Evolutionary conservation across 2,888 invertebrate species (phyloP).

Genomic region (Aquatica leii): DNA sequence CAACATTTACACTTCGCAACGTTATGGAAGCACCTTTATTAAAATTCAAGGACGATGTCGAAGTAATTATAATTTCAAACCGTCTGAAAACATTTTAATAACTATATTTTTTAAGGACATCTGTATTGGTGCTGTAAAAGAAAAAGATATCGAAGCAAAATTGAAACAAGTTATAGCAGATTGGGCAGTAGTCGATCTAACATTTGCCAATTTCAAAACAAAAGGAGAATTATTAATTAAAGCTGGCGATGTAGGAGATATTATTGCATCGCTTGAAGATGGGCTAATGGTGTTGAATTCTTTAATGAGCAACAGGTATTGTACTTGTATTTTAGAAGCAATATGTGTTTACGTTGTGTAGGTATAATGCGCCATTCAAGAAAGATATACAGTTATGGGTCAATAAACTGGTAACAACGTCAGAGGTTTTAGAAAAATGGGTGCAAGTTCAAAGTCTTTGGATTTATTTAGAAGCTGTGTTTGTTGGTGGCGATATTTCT

Average conservation of each 20-base stretch:
- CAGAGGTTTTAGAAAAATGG: slow-evolving; percentile 88
- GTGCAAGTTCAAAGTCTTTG: slow-evolving; percentile 85
- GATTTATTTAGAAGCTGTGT: slow-evolving; percentile 91
- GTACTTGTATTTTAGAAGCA: background rate
- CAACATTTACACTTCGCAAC: slow-evolving; percentile 79
- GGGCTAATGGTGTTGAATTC: slow-evolving; percentile 88
- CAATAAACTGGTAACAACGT: slow-evolving; percentile 78
- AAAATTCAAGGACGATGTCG: slow-evolving; percentile 85
- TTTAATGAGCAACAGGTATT: slow-evolving; percentile 81
- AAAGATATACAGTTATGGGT: slow-evolving; percentile 86
- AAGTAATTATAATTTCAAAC: no score
- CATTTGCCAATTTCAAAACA: slow-evolving; percentile 78
- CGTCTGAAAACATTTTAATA: no score
- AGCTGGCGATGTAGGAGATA: slow-evolving; percentile 77
- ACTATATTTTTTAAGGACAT: no score
- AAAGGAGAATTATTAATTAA: slow-evolving; percentile 84
- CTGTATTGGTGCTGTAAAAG: slow-evolving; percentile 89
- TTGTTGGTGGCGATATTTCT: slow-evolving; percentile 90
- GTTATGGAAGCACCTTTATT: slow-evolving; percentile 87
- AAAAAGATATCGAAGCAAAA: slow-evolving; percentile 90
- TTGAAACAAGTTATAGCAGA: slow-evolving; percentile 81
- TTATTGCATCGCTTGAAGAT: slow-evolving; percentile 81
- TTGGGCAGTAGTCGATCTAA: slow-evolving; percentile 79
- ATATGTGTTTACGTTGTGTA: slow-evolving; percentile 46
- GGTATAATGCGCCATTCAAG: slow-evolving; percentile 87